Evolutionary conservation across 2,888 invertebrate genomes (phyloP).

Genomic region (Agrilus biguttatus): DNA sequence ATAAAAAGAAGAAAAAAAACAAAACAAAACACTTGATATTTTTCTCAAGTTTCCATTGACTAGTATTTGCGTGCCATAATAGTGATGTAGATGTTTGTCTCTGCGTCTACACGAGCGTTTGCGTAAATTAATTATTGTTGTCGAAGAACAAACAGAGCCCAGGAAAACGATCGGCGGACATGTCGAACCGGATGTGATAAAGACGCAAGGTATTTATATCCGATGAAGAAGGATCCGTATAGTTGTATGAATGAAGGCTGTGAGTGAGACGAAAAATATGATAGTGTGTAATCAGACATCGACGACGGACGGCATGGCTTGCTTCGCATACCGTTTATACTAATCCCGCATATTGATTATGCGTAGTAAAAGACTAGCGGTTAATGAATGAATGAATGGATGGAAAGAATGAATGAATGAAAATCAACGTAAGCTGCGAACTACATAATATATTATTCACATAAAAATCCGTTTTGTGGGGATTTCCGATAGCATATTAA

Average conservation of each 20-base stretch:
- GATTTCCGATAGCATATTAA: no score
- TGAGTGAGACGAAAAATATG: conserved; percentile 30
- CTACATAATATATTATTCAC: neutral
- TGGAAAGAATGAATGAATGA: conserved; percentile 10
- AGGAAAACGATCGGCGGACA: conserved; percentile 17
- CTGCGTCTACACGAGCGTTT: no score
- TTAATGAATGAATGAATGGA: conserved; percentile 12
- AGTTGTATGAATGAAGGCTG: conserved; percentile 11
- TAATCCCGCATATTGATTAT: conserved; percentile 25
- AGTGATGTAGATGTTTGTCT: no score
- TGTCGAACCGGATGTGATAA: conserved; percentile 31
- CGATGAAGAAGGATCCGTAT: conserved; percentile 24
- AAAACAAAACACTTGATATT: no score
- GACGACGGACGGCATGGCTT: conserved; percentile 24
- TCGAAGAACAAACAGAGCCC: conserved; percentile 2
- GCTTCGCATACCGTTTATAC: conserved; percentile 15
- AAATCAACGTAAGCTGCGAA: neutral
- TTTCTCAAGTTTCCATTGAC: no score
- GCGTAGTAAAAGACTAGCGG: conserved; percentile 8
- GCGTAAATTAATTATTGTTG: conserved; percentile 1
- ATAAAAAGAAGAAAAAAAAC: no score
- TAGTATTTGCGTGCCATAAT: no score
- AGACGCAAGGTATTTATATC: conserved; percentile 31
- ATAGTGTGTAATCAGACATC: conserved; percentile 33
- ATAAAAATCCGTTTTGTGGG: no score